These are phyloP conservation scores for Brachionus asplanchnoidis DNA, from an alignment of 1,140 invertebrate genomes.

Conservation along the genomic window DNA sequence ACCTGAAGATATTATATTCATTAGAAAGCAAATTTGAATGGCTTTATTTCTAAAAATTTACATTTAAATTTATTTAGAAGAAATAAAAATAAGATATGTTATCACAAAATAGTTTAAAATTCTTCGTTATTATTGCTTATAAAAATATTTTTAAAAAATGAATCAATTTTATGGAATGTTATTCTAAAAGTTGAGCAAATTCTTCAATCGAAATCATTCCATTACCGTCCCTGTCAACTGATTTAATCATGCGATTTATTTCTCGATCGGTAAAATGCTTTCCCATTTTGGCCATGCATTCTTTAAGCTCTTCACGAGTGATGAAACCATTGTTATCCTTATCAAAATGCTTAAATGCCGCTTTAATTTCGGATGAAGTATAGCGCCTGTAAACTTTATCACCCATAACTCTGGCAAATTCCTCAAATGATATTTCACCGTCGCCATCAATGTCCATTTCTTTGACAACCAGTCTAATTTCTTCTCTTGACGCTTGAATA, in stretches of 20 bases:
- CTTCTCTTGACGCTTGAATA: conserved; percentile 1
- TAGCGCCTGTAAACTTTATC: background rate
- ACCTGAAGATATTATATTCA: too few species aligned
- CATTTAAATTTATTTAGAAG: too few species aligned
- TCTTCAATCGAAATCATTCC: conserved; percentile 39
- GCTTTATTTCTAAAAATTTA: too few species aligned
- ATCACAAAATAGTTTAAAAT: too few species aligned
- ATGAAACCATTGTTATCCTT: conserved; percentile 33
- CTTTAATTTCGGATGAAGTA: background rate
- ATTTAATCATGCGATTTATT: conserved; percentile 21
- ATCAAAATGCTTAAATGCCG: conserved; percentile 35
- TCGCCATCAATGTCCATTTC: conserved; percentile 35
- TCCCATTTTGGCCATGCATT: background rate
- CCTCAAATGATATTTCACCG: conserved; percentile 31
- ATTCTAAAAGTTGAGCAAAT: conserved; percentile 25
- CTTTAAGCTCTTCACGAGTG: background rate
- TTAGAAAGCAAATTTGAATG: too few species aligned
- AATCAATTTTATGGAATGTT: background rate
- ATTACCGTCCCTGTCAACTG: conserved; percentile 26
- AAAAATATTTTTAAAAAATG: too few species aligned
- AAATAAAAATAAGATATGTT: too few species aligned
- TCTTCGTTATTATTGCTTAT: too few species aligned
- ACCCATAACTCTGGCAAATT: conserved; percentile 34
- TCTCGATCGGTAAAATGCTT: background rate
- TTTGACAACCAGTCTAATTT: background rate